Evolutionary conservation across 2,797 vertebrate species (phyloP).

Genomic region (Labeo calbasu): DNA sequence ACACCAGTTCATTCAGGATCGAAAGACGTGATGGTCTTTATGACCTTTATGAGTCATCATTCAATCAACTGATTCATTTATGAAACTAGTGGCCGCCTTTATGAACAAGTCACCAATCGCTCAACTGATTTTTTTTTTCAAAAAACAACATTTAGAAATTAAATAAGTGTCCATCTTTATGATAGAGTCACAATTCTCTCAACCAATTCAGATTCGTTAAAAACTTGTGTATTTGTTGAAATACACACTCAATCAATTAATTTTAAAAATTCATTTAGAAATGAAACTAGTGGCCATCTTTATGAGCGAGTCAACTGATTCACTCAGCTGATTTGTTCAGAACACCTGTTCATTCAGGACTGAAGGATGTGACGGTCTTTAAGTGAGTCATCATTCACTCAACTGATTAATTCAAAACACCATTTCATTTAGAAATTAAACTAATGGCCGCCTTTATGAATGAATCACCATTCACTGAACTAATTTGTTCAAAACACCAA

Average conservation of each 20-base stretch:
- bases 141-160: no score
- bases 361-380: no score
- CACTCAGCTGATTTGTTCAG: no score
- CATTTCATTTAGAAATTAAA: background rate
- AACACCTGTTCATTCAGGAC: background rate
- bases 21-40: background rate
- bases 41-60: background rate
- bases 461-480: background rate
- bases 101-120: background rate
- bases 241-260: background rate
- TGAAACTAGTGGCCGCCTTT: background rate
- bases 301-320: no score
- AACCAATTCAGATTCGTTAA: background rate
- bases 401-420: background rate
- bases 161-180: background rate
- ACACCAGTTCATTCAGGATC: background rate
- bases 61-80: background rate
- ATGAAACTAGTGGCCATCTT: no score
- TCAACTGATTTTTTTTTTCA: background rate
- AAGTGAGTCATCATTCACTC: no score
- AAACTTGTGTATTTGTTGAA: slow-evolving; percentile 1
- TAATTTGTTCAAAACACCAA: background rate
- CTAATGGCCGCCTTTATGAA: background rate
- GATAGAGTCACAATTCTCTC: background rate
- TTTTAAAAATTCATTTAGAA: background rate